Base-by-base conservation (phyloP, 1,140 invertebrate genomes). In the Nephila pilipes region DNA sequence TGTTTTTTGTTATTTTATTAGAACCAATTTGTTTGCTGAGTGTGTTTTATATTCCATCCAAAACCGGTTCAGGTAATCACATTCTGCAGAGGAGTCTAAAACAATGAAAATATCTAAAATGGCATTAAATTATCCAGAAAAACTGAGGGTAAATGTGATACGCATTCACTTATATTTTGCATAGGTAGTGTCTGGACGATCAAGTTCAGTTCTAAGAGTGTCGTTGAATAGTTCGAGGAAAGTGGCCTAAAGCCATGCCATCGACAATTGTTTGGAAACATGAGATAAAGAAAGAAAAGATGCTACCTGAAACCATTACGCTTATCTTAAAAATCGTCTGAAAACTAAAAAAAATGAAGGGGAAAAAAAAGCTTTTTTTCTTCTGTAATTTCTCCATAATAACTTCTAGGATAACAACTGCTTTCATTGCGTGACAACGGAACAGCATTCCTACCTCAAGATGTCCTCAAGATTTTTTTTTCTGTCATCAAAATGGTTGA, bases 251-350 rank as follows among this genome's bases (percentile, higher is more conserved):
- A 75, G 69, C 69, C 6, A 36, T 16, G 25, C 29, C 32, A 29
- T 36, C 18, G 25, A 18, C 18, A 2, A 10, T 36, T 75, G 32
- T 75, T 32, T 75, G 16, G 16, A 36, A 18, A 32, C 25, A 29
- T 29, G n/a, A 36, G 5, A 32, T 32, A 32, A 75, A 36, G 16
- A 29, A 29, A 29, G 6, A 36, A 75, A 14, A 75, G 16, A 75
- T 75, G 69, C 32, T 75, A 75, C 69, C 69, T 29, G 32, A 29
- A 75, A 36, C 69, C 29, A 75, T 75, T 22, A 75, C 18, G 14
- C 14, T 75, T 75, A 75, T 75, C 69, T 75, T 75, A 18, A 18
- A 16, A 32, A 75, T 75, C 69, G 69, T 75, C 69, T 75, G 29
- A 75, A 75, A 75, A 75, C 2, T 12, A 36, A 36, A 75, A 36